A percentile compares a stretch with the other conserved stretches of the same genome.
Evolutionary conservation across 2,888 invertebrate genomes (phyloP).

Genomic region (Oscheius sp.): DNA sequence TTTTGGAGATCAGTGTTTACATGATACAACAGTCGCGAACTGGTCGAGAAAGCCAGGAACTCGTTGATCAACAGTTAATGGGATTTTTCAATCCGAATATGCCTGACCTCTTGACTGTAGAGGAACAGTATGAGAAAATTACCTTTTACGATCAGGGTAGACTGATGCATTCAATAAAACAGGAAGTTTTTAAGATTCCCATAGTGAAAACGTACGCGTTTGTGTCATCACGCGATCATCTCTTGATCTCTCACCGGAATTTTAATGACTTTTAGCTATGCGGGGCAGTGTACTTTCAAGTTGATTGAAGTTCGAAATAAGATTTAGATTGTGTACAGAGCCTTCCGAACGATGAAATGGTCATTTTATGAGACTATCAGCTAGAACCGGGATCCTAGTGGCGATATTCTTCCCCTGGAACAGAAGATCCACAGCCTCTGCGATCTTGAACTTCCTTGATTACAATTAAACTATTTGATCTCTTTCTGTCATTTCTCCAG

Average conservation of each 20-base stretch:
- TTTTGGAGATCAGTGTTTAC: too few species aligned
- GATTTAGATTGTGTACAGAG: not conserved
- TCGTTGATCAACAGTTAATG: not conserved
- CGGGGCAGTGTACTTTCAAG: too few species aligned
- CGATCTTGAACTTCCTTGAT: slow-evolving; percentile 16
- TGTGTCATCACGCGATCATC: not conserved
- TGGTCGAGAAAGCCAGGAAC: not conserved
- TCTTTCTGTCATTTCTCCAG: not conserved
- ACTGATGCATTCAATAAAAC: not conserved
- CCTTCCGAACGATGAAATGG: not conserved
- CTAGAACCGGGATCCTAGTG: slow-evolving; percentile 1
- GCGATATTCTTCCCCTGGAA: slow-evolving; percentile 4
- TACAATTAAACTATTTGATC: slow-evolving; percentile 6
- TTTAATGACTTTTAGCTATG: too few species aligned
- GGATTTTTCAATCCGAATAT: not conserved
- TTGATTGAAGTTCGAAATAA: too few species aligned
- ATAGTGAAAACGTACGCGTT: not conserved
- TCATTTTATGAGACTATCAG: slow-evolving; percentile 9
- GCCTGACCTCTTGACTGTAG: not conserved
- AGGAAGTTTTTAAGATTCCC: not conserved
- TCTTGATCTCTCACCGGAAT: too few species aligned
- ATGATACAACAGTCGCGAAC: too few species aligned
- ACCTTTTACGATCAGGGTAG: not conserved
- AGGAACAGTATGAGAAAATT: slow-evolving; percentile 11
- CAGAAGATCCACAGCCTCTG: not conserved